A percentile compares a stretch with the other conserved stretches of the same genome.
These are phyloP conservation scores for Poeciliopsis retropinna DNA, from an alignment of 2,113 vertebrate species.

Conservation along the genomic window DNA sequence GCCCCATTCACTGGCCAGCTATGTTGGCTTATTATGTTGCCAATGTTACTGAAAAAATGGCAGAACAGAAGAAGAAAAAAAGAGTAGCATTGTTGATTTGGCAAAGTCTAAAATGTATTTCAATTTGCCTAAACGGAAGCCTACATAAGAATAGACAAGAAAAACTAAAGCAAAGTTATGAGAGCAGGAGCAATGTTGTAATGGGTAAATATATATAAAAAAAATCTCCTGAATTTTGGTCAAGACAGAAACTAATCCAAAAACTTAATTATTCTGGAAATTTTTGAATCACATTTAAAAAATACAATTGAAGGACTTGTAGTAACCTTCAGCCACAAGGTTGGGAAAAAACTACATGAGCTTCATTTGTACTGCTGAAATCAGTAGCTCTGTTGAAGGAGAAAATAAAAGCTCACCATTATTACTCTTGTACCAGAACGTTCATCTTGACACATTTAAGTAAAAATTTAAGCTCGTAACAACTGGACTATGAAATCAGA, in stretches of 20 bases:
- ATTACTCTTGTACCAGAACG: conserved; percentile 42
- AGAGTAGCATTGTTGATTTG: background rate
- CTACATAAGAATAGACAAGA: too few species aligned
- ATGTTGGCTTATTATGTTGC: background rate
- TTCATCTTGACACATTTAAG: conserved; percentile 23
- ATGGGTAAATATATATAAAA: background rate
- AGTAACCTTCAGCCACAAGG: background rate
- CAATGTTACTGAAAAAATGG: background rate
- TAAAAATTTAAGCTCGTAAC: background rate
- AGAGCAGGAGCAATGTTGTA: background rate
- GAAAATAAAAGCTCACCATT: conserved; percentile 53
- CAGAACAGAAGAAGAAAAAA: background rate
- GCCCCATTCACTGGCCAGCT: background rate
- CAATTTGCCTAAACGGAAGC: too few species aligned
- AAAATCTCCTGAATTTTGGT: background rate
- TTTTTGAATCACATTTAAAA: conserved; percentile 11
- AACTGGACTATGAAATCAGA: background rate
- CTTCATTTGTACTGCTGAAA: background rate
- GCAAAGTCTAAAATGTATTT: too few species aligned
- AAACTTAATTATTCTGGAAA: background rate
- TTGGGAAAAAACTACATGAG: background rate
- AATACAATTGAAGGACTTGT: conserved; percentile 21
- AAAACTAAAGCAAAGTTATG: background rate
- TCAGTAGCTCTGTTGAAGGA: conserved; percentile 2
- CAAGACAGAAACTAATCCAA: background rate